Evolutionary conservation across 1,140 invertebrate genomes (phyloP).

Genomic region (Drosophila nannoptera): DNA sequence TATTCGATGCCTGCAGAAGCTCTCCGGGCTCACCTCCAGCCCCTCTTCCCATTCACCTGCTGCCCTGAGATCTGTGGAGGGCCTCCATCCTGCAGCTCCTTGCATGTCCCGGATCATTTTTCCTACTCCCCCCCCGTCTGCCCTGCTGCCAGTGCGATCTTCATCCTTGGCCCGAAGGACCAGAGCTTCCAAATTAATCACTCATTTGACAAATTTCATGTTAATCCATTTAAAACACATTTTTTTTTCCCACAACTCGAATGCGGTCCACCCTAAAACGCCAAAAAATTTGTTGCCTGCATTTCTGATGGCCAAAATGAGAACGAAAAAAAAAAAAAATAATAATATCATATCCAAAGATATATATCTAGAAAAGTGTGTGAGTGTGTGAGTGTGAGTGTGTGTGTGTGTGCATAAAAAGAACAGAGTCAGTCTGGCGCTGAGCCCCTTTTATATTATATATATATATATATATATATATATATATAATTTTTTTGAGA

Average conservation of each 20-base stretch:
- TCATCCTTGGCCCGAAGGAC: too few species aligned
- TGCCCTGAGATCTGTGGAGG: too few species aligned
- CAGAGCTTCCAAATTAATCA: too few species aligned
- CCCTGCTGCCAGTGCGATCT: too few species aligned
- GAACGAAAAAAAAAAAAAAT: constrained; percentile 46
- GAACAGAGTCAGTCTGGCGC: constrained; percentile 58
- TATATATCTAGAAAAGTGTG: constrained; percentile 4
- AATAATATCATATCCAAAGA: constrained; percentile 46
- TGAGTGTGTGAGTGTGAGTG: background rate
- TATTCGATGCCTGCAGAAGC: too few species aligned
- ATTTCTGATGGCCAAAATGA: constrained; percentile 12
- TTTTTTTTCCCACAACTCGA: background rate
- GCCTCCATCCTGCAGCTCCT: too few species aligned
- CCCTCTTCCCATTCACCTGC: too few species aligned
- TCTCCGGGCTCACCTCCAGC: too few species aligned
- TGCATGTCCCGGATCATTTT: too few species aligned
- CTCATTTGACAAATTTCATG: too few species aligned
- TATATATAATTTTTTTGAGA: background rate
- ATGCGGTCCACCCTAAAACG: constrained; percentile 8
- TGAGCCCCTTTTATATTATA: constrained; percentile 14
- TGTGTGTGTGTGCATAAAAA: constrained; percentile 39
- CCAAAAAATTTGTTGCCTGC: constrained; percentile 29
- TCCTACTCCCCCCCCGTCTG: too few species aligned
- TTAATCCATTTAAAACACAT: too few species aligned
- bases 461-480: constrained; percentile 1